Base-by-base conservation (phyloP, 2,113 vertebrate species). In the Pituophis catenifer region DNA sequence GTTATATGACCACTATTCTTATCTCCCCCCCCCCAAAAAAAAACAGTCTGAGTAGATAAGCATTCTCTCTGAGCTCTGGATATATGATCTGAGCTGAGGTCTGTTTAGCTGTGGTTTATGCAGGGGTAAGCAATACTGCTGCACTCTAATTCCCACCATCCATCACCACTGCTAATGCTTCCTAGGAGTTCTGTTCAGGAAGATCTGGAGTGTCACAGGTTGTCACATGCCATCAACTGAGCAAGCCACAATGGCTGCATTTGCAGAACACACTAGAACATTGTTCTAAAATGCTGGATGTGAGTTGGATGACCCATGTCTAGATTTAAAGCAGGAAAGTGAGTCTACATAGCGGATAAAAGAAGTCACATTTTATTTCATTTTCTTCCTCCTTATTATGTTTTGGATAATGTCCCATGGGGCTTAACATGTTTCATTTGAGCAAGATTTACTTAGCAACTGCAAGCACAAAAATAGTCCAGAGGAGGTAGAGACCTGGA, bases 391-490 rank as follows among this genome's bases (percentile, higher is more conserved):
- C 12, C 26, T 53, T 33, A 62, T 88, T 59, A 38, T 54, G 53
- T 29, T 11, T 57, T 0, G 0, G 65, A 88, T 19, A 52, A 86
- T 93, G 26, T 85, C 8, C 33, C 10, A 52, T 62, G 29, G 3
- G 48, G 95, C 70, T 93, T 90, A 90, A 96, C 95, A 81, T 85
- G 91, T 21, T 59, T 95, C 58, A 90, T 94, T 26, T 88, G 70
- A 3, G 57, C 15, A 94, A 52, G 48, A 96, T 92, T 93, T 87
- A 86, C 38, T 48, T 48, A 54, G 21, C 87, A 54, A 90, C 0
- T 93, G 53, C 59, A 93, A 87, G 62, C 8, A 90, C 1, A 50
- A 86, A 95, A 26, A 88, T 2, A 62, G 94, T 94, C 90, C 93
- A 91, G 54, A 62, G 94, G 88, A 88, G 55, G 86, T 86, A 65